Percentiles rank a stretch among this genome's conserved stretches.
Conservation (phyloP, 1,140 invertebrate species). For the Drosophila micromelanica region DNA sequence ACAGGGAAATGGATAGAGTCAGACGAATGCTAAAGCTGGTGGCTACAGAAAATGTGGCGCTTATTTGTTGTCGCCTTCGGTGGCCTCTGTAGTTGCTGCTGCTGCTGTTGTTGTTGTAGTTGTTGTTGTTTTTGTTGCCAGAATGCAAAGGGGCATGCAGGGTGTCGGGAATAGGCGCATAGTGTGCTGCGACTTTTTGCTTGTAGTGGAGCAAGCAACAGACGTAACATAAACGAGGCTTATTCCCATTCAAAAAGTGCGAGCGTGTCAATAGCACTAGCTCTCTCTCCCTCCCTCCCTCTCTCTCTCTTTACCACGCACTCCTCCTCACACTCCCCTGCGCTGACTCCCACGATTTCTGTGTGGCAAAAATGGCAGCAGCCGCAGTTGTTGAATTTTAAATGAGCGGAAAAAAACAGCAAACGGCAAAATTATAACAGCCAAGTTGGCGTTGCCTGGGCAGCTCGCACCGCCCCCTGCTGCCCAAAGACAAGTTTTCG, state of each 20-base stretch:
- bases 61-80: conserved; percentile 56
- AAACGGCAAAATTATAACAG: conserved; percentile 78
- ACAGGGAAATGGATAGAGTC: background rate
- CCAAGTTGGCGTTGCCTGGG: conserved; percentile 49
- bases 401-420: conserved; percentile 71
- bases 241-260: conserved; percentile 76
- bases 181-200: conserved; percentile 15
- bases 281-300: background rate
- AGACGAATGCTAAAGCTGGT: conserved; percentile 42
- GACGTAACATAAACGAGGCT: conserved; percentile 67
- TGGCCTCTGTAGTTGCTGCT: conserved; percentile 29
- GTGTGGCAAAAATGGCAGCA: conserved; percentile 57
- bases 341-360: background rate
- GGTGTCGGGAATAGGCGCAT: background rate
- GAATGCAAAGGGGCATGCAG: conserved; percentile 21
- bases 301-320: conserved; percentile 2
- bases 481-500: conserved; percentile 74
- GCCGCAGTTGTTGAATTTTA: conserved; percentile 80
- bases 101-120: conserved; percentile 26
- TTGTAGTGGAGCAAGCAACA: conserved; percentile 37
- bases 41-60: conserved; percentile 49
- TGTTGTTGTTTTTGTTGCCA: conserved; percentile 29
- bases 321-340: conserved; percentile 22
- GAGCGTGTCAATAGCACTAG: conserved; percentile 19
- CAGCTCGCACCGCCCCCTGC: conserved; percentile 10